Base-by-base conservation (phyloP, 1,140 invertebrate species). In the Dinoponera quadriceps region DNA sequence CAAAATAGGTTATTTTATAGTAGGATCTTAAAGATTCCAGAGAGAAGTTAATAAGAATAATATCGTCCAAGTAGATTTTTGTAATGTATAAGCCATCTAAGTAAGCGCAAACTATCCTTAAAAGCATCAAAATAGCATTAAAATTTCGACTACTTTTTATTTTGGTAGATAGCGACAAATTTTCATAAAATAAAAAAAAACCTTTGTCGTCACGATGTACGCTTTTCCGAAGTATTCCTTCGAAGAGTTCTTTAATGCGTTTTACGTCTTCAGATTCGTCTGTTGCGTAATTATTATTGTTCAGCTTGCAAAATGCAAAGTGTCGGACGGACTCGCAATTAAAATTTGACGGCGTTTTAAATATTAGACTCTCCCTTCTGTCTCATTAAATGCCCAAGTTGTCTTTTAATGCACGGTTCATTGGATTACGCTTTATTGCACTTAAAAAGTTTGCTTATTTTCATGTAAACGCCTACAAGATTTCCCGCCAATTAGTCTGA, bases 331-430 rank as follows among this genome's bases (percentile, higher is more conserved):
- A 13, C 3, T 62, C 14, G 20, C 29, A 14, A 62, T 74, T 82
- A 73, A 82, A 74, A 74, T 62, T 63, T 82, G 74, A 82, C 51
- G 20, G 55, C 54, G 20, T 74, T 74, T 2, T 22, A 22, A 72
- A 9, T 29, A 55, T 14, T 44, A 20, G 74, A 13, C 20, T 74
- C 14, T 51, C 29, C 57, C n/a, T 82, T 82, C 54, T 62, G 57
- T 54, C 48, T 82, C 57, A 74, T 82, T 82, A 74, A 51, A 14
- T 20, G 69, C 16, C 20, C 16, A 20, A 82, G 44, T 62, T n/a
- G 16, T 25, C 18, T 82, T 49, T 27, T 18, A 29, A 25, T 16
- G 20, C 18, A 48, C 18, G 11, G 25, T 74, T 74, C 33, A 44
- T 60, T 54, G 27, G 11, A 33, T 20, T 44, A 51, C 54, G 22